These are phyloP conservation scores for Lepidochrysops patricia DNA, from an alignment of 2,888 invertebrate species.

Conservation along the genomic window DNA sequence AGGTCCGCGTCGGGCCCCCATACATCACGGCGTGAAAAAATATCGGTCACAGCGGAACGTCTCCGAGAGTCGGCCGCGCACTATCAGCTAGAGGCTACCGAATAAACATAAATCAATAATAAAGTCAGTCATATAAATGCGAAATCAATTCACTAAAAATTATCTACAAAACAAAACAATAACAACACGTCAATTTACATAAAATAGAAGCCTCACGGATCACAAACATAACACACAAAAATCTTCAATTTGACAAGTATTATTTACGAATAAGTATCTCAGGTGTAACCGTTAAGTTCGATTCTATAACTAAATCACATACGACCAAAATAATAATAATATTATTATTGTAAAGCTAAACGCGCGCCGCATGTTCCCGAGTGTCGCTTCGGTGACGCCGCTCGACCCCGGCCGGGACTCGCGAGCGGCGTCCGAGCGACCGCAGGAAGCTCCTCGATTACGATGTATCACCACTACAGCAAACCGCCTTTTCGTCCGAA, in stretches of 20 bases:
- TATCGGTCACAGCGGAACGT: constrained; percentile 3
- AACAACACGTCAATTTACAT: constrained; percentile 31
- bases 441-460: constrained; percentile 17
- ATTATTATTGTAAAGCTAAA: constrained; percentile 24
- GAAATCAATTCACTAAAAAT: constrained; percentile 36
- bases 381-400: constrained; percentile 21
- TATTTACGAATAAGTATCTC: constrained; percentile 29
- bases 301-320: constrained; percentile 39
- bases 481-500: constrained; percentile 91
- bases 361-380: constrained; percentile 21
- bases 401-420: constrained; percentile 17
- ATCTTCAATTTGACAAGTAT: constrained; percentile 22
- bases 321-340: constrained; percentile 29
- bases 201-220: constrained; percentile 32
- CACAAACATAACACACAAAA: constrained; percentile 37
- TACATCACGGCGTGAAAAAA: constrained; percentile 6
- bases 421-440: constrained; percentile 24
- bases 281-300: constrained; percentile 27
- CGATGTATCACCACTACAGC: constrained; percentile 44
- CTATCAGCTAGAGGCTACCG: constrained; percentile 18
- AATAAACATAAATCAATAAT: constrained; percentile 5
- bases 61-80: not conserved
- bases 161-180: constrained; percentile 48
- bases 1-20: constrained; percentile 11
- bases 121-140: constrained; percentile 47